Conservation (phyloP, 2,888 invertebrate genomes). For the Dynastes grantii region DNA sequence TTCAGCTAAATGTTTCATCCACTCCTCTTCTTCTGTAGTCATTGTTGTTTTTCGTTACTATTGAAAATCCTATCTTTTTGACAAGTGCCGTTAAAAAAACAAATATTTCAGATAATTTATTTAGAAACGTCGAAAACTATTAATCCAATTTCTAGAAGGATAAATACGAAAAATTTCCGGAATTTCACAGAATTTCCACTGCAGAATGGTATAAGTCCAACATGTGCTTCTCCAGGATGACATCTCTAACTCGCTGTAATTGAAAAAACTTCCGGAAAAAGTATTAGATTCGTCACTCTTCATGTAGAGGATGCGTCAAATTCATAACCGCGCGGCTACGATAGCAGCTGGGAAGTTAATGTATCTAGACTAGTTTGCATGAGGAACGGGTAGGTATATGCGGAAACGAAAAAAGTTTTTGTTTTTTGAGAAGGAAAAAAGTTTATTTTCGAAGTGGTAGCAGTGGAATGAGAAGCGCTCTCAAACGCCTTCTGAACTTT, state of each 20-base stretch:
- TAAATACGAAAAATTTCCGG: too few relatives aligned
- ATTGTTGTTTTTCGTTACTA: too few relatives aligned
- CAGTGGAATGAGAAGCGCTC: background rate
- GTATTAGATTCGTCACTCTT: background rate
- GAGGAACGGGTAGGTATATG: background rate
- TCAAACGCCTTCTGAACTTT: slow-evolving; percentile 12
- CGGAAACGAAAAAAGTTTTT: slow-evolving; percentile 13
- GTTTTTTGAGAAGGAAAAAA: background rate
- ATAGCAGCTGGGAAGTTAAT: background rate
- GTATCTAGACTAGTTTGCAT: slow-evolving; percentile 1
- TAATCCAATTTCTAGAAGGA: too few relatives aligned
- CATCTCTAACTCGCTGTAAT: background rate
- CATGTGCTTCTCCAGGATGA: background rate
- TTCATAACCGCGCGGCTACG: background rate
- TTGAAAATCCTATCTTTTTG: too few relatives aligned
- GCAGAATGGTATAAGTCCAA: background rate
- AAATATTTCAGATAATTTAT: too few relatives aligned
- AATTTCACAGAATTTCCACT: too few relatives aligned
- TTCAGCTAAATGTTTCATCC: too few relatives aligned
- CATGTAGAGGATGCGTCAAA: background rate
- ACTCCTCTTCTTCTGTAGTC: too few relatives aligned
- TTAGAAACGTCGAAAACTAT: too few relatives aligned
- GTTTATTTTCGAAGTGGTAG: background rate
- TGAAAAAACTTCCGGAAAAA: background rate
- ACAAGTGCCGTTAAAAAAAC: too few relatives aligned